phyloP scores from a whole-genome alignment of 2,113 vertebrate genomes.

The Anseranas semipalmata region DNA sequence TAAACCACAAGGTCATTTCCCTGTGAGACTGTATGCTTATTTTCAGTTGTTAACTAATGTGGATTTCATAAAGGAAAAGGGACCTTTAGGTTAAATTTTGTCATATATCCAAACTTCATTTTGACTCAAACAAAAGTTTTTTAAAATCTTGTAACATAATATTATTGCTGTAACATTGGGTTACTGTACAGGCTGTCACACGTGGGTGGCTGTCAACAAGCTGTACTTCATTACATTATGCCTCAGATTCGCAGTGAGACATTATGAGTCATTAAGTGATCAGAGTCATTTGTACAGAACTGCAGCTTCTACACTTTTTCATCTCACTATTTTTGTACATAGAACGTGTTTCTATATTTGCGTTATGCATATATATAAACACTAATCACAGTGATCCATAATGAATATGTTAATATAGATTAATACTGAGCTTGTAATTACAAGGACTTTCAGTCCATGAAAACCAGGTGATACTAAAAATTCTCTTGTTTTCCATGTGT shows the following conservation, averaged over 20 bases:
- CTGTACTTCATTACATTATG: conserved; percentile 53
- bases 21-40: background rate
- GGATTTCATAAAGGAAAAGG: background rate
- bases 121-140: background rate
- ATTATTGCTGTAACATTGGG: background rate
- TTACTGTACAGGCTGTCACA: conserved; percentile 36
- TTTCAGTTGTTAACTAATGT: background rate
- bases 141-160: background rate
- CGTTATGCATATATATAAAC: background rate
- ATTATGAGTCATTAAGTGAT: conserved; percentile 77
- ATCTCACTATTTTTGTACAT: conserved; percentile 63
- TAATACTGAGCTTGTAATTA: conserved; percentile 36
- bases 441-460: background rate
- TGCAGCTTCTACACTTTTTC: conserved; percentile 50
- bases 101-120: background rate
- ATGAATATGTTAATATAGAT: conserved; percentile 57
- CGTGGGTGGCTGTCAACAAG: conserved; percentile 50
- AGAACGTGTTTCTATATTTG: conserved; percentile 39
- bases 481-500: background rate
- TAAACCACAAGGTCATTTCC: background rate
- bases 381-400: conserved; percentile 26
- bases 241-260: conserved; percentile 40
- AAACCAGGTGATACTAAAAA: conserved; percentile 19
- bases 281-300: conserved; percentile 63
- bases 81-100: background rate